phyloP scores from a whole-genome alignment of 2,888 invertebrate species.

The Magallana nippona region DNA sequence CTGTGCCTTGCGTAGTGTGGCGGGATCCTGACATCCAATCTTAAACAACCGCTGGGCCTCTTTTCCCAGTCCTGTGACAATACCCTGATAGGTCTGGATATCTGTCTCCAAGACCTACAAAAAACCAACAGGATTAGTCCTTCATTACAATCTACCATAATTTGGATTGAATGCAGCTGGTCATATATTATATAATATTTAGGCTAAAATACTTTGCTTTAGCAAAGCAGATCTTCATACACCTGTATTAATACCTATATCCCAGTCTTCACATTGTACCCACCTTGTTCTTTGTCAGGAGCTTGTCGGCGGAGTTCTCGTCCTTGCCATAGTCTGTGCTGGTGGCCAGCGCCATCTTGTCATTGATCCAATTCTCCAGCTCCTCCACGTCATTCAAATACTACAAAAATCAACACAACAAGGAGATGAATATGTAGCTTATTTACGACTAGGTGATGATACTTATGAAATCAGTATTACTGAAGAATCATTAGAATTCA shows the following conservation, averaged over 20 bases:
- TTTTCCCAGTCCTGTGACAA: conserved; percentile 74
- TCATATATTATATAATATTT: too few relatives aligned
- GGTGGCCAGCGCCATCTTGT: conserved; percentile 93
- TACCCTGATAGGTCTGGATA: conserved; percentile 76
- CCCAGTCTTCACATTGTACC: not conserved
- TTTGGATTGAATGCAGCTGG: not conserved
- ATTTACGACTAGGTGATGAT: too few relatives aligned
- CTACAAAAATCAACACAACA: conserved; percentile 80
- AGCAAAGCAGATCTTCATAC: too few relatives aligned
- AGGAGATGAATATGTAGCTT: too few relatives aligned
- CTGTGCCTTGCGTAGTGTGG: conserved; percentile 75
- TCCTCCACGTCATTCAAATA: conserved; percentile 98
- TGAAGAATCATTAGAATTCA: too few relatives aligned
- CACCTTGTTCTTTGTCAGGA: conserved; percentile 94
- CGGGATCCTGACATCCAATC: conserved; percentile 91
- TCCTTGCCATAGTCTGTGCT: conserved; percentile 95
- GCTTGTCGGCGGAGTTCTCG: conserved; percentile 94
- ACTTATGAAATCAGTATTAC: too few relatives aligned
- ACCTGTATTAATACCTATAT: not conserved
- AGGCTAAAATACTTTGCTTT: too few relatives aligned
- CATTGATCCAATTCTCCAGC: conserved; percentile 97
- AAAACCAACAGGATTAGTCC: not conserved
- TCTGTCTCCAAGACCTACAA: conserved; percentile 85
- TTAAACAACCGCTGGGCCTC: conserved; percentile 75
- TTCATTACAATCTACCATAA: not conserved